These are phyloP conservation scores for Ciconia maguari DNA, from an alignment of 2,113 vertebrate species.

Conservation along the genomic window DNA sequence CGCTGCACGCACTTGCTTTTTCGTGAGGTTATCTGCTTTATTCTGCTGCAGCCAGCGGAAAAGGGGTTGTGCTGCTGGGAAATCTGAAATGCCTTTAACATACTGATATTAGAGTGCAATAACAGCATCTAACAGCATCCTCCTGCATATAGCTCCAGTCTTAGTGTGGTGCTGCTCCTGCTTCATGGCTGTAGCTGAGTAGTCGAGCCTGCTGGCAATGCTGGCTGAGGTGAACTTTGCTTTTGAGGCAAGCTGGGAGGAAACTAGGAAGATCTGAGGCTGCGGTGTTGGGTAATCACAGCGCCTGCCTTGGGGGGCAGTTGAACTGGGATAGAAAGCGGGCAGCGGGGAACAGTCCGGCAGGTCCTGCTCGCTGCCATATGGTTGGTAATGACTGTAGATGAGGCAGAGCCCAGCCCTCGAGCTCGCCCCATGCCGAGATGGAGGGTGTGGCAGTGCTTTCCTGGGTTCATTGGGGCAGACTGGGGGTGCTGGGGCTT, in stretches of 20 bases:
- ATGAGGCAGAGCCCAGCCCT: neutral
- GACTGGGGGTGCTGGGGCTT: too few relatives aligned
- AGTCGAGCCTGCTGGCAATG: accelerated
- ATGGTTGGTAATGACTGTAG: accelerated
- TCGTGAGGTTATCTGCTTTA: neutral
- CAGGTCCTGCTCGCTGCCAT: neutral
- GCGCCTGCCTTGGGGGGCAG: neutral
- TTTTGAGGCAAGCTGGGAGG: neutral
- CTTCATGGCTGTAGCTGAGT: accelerated
- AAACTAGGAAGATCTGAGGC: neutral
- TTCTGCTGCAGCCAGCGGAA: neutral
- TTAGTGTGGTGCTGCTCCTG: neutral
- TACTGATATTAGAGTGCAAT: accelerated
- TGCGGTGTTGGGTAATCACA: neutral
- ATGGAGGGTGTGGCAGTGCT: neutral
- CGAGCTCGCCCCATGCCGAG: accelerated
- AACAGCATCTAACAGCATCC: neutral
- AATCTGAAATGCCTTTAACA: accelerated
- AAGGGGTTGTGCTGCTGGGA: accelerated
- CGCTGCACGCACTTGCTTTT: accelerated
- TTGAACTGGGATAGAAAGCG: accelerated
- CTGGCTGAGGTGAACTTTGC: accelerated
- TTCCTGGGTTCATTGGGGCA: accelerated
- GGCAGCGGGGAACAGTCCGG: neutral
- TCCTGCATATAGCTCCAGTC: accelerated